A percentile compares a stretch with the other conserved stretches of the same genome.
These are phyloP conservation scores for Orchesella flavescens DNA, from an alignment of 2,888 invertebrate species.

Conservation along the genomic window DNA sequence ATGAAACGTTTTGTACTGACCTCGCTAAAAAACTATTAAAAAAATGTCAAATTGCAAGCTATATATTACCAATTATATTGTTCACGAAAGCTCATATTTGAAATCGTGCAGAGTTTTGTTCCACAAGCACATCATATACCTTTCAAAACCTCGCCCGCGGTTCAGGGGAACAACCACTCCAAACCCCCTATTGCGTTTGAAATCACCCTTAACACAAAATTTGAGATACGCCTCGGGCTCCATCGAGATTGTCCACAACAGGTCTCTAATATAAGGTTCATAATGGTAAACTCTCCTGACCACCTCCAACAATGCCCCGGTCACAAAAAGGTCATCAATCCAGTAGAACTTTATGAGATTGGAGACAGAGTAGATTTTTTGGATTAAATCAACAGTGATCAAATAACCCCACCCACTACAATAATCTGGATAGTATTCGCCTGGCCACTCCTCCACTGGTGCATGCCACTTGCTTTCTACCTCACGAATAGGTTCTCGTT, in stretches of 20 bases:
- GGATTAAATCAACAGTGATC: not conserved
- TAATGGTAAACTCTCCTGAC: not conserved
- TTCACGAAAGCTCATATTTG: no score
- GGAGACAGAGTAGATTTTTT: constrained; percentile 3
- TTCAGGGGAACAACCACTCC: constrained; percentile 18
- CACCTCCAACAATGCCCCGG: constrained; percentile 2
- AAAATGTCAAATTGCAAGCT: no score
- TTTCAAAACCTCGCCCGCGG: constrained; percentile 23
- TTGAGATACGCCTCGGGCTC: not conserved
- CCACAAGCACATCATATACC: constrained; percentile 37
- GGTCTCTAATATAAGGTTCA: not conserved
- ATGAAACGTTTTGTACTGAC: no score
- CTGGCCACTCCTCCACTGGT: not conserved
- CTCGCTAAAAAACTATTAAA: no score
- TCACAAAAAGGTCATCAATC: constrained; percentile 32
- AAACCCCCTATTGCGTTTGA: constrained; percentile 10
- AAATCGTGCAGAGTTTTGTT: constrained; percentile 20
- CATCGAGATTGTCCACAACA: not conserved
- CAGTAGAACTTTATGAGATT: not conserved
- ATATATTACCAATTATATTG: no score
- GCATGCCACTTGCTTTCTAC: not conserved
- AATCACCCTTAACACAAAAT: not conserved
- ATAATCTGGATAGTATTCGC: not conserved
- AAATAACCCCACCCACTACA: constrained; percentile 14
- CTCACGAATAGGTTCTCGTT: not conserved